Evolutionary conservation across 2,797 vertebrate genomes (phyloP).

Genomic region (Cossypha dichroa): DNA sequence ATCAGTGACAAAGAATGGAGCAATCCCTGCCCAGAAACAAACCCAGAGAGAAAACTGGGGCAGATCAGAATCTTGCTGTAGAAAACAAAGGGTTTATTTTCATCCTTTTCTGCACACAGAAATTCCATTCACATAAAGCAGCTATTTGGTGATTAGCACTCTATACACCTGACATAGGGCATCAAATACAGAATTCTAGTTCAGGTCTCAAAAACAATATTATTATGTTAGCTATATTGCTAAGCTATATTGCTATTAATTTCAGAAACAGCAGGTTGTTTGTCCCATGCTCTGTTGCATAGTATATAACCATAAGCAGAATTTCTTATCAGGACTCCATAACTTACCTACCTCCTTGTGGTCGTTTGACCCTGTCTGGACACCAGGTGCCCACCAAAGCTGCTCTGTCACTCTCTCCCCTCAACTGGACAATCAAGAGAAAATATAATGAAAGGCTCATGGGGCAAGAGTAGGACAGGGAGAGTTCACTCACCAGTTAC

Average conservation of each 20-base stretch:
- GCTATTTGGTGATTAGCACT: background rate
- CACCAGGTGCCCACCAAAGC: background rate
- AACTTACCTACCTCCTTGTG: background rate
- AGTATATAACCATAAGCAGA: background rate
- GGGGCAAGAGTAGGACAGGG: background rate
- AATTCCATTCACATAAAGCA: background rate
- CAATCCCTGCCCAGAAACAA: background rate
- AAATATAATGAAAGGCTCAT: background rate
- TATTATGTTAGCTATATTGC: background rate
- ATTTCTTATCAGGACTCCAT: background rate
- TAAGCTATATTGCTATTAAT: background rate
- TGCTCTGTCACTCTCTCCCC: background rate
- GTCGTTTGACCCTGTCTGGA: background rate
- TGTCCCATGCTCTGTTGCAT: background rate
- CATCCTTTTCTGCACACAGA: background rate
- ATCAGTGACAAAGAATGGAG: background rate
- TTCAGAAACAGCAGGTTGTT: background rate
- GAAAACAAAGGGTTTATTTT: background rate
- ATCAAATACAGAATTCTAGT: background rate
- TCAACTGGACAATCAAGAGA: background rate
- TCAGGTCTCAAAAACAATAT: background rate
- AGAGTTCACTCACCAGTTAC: background rate
- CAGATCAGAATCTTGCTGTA: background rate
- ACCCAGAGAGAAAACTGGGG: background rate
- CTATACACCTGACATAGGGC: background rate